Evolutionary conservation across 2,113 vertebrate species (phyloP).

Genomic region (Uria aalge): DNA sequence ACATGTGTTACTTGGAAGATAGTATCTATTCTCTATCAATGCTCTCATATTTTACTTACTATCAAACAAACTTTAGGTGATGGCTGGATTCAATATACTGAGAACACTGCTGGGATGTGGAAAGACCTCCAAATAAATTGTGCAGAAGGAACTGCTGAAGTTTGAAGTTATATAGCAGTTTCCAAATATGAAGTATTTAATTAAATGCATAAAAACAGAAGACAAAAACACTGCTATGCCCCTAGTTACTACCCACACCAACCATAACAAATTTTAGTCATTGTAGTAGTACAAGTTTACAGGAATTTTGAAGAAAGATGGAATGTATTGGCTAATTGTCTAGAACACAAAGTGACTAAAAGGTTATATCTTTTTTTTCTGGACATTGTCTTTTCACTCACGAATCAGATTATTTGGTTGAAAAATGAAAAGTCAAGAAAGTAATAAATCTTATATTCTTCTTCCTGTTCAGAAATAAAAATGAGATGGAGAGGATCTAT

Average conservation of each 20-base stretch:
- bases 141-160: neutral
- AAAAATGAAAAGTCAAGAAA: neutral
- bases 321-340: neutral
- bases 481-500: neutral
- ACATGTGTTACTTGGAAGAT: neutral
- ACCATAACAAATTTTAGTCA: neutral
- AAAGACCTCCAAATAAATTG: neutral
- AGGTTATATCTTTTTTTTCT: neutral
- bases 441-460: neutral
- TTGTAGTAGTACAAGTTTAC: neutral
- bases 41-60: neutral
- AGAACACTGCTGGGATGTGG: neutral
- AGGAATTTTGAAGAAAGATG: neutral
- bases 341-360: neutral
- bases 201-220: neutral
- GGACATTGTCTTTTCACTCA: neutral
- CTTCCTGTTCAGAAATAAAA: conserved; percentile 5
- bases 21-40: neutral
- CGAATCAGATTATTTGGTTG: neutral
- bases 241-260: neutral
- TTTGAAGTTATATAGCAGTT: neutral
- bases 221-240: neutral
- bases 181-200: neutral
- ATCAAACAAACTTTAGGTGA: neutral
- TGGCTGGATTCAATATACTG: neutral